Base-by-base conservation (phyloP, 1,140 invertebrate species). In the Musca vetustissima region DNA sequence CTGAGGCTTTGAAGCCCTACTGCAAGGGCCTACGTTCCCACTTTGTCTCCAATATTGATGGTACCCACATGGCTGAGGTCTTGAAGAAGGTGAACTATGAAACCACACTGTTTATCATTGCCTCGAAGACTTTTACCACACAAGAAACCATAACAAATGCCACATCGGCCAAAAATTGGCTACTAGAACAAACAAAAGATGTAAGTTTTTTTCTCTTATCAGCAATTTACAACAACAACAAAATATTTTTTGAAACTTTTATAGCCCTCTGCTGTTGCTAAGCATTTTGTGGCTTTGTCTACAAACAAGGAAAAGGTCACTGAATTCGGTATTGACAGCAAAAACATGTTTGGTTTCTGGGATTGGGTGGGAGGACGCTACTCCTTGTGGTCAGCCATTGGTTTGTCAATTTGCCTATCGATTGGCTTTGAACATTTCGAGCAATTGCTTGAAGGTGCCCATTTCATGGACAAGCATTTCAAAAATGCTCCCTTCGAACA, bases 101-200 rank as follows among this genome's bases (percentile, higher is more conserved):
- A 83, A 98, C 96, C 0, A 92, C 93, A 4, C 85, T 99, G 1
- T 99, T 99, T 84, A 98, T 99, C 76, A 95, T 99, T 81, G 98
- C 98, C 13, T 99, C 97, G 2, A 99, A 99, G 86, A 99, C 97
- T 0, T 99, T 98, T 82, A 99, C 97, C 11, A 99, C 98, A 2
- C 97, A 99, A 83, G 98, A 99, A 87, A 99, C 98, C 2, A 98
- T 99, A 72, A 99, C 98, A 17, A 99, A 99, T 86, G 98, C 98
- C 6, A 92, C 90, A 4, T 98, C 98, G 15, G 98, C 98, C 1
- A 98, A 98, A 82, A 85, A 88, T 57, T 99, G 98, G 98, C 94
- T 99, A 78, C 82, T 99, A 50, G 85, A 90, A 24, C 84, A 86
- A 70, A 91, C 94, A 50, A 95, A 96, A 83, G 91, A 97, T 86